Conservation (phyloP, 2,888 invertebrate genomes). For the Drosophila pegasa region DNA sequence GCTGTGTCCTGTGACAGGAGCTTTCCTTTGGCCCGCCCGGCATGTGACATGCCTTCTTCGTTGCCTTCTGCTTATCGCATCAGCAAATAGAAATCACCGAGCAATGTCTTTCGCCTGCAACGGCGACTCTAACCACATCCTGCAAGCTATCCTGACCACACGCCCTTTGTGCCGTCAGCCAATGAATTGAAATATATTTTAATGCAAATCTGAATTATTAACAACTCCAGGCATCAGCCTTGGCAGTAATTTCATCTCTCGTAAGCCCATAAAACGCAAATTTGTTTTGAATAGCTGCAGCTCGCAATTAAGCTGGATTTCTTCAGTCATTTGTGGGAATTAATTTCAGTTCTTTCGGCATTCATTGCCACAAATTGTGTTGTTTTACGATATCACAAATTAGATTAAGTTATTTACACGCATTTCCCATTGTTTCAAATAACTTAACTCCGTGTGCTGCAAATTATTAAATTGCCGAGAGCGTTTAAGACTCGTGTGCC, state of each 20-base stretch:
- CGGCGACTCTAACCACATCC: constrained; percentile 28
- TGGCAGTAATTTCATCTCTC: background rate
- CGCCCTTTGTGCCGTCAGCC: constrained; percentile 21
- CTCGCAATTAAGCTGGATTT: background rate
- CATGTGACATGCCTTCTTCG: constrained; percentile 43
- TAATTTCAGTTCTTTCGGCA: background rate
- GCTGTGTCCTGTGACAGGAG: constrained; percentile 46
- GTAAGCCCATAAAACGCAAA: background rate
- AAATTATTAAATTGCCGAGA: constrained; percentile 14
- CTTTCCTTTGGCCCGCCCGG: constrained; percentile 15
- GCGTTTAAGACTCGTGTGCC: constrained; percentile 4
- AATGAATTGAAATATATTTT: background rate
- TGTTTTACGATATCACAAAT: background rate
- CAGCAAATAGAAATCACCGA: constrained; percentile 69
- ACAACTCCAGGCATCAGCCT: too few species aligned
- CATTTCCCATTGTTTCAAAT: background rate
- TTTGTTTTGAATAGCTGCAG: background rate
- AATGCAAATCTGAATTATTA: background rate
- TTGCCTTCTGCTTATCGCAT: constrained; percentile 64
- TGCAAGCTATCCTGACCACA: constrained; percentile 31
- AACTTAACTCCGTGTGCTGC: background rate
- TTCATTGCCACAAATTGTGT: background rate
- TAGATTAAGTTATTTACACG: background rate
- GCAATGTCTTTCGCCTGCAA: constrained; percentile 14
- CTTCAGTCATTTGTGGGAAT: background rate